These are phyloP conservation scores for Trypoxylon attenuatum DNA, from an alignment of 2,888 invertebrate species.

Conservation along the genomic window DNA sequence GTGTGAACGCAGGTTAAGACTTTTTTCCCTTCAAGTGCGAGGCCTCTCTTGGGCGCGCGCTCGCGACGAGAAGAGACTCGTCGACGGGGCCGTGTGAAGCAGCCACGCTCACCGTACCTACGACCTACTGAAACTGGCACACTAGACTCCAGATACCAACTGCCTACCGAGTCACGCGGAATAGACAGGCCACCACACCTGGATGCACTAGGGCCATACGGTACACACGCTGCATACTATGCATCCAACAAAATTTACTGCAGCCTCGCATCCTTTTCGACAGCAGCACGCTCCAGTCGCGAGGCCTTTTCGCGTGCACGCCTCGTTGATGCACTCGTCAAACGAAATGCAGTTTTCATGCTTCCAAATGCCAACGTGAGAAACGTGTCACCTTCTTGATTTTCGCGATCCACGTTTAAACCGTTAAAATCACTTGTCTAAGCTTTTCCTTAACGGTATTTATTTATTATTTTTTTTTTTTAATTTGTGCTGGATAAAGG, in stretches of 20 bases:
- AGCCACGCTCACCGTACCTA: constrained; percentile 46
- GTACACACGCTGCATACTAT: neutral
- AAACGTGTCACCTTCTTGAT: too few relatives aligned
- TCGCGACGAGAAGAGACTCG: constrained; percentile 23
- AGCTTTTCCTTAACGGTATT: too few relatives aligned
- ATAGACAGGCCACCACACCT: neutral
- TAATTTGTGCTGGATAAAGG: too few relatives aligned
- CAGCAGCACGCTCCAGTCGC: too few relatives aligned
- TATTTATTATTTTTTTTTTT: too few relatives aligned
- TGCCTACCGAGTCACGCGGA: constrained; percentile 1
- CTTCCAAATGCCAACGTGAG: too few relatives aligned
- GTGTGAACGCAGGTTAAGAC: constrained; percentile 20
- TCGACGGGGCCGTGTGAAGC: constrained; percentile 61
- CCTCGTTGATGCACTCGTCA: too few relatives aligned
- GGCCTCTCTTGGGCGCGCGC: constrained; percentile 23
- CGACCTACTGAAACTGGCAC: constrained; percentile 56
- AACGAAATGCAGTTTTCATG: too few relatives aligned
- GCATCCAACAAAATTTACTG: neutral
- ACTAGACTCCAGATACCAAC: constrained; percentile 10
- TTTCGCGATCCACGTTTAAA: too few relatives aligned
- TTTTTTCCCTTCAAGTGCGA: constrained; percentile 13
- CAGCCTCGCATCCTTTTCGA: neutral
- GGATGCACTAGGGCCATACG: neutral
- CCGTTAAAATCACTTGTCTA: too few relatives aligned
- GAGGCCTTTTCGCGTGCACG: too few relatives aligned